These are phyloP conservation scores for Xylophagus ater DNA, from an alignment of 2,888 invertebrate species.

Conservation along the genomic window DNA sequence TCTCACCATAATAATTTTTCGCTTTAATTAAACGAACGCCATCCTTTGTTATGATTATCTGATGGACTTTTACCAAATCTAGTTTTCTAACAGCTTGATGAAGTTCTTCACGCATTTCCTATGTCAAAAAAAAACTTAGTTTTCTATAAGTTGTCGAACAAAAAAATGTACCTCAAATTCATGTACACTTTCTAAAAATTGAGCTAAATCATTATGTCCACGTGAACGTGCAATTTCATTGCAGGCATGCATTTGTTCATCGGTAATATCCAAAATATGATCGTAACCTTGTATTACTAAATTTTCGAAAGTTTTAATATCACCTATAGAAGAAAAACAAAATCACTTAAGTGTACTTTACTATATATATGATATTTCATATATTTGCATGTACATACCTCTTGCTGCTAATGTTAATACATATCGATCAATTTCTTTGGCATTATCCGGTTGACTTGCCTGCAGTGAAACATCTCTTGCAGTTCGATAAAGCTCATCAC, in stretches of 20 bases:
- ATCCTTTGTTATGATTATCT: slow-evolving; percentile 39
- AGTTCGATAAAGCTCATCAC: slow-evolving; percentile 79
- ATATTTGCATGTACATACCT: slow-evolving; percentile 42
- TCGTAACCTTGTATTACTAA: slow-evolving; percentile 71
- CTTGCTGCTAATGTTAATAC: slow-evolving; percentile 65
- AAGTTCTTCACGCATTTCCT: slow-evolving; percentile 68
- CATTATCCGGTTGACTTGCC: slow-evolving; percentile 66
- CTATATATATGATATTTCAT: background rate
- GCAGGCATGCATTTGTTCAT: slow-evolving; percentile 58
- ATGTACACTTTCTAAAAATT: slow-evolving; percentile 59
- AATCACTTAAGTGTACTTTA: background rate
- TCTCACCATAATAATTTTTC: slow-evolving; percentile 38
- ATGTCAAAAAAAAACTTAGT: too few relatives aligned
- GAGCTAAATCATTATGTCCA: slow-evolving; percentile 53
- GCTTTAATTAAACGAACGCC: slow-evolving; percentile 32
- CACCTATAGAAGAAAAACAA: slow-evolving; percentile 39
- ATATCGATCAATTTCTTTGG: slow-evolving; percentile 69
- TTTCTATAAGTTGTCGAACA: too few relatives aligned
- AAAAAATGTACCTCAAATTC: slow-evolving; percentile 67
- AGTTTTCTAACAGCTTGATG: slow-evolving; percentile 61
- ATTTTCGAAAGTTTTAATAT: slow-evolving; percentile 49
- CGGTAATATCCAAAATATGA: slow-evolving; percentile 68
- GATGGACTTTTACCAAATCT: slow-evolving; percentile 48
- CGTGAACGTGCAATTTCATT: slow-evolving; percentile 57
- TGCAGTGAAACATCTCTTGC: slow-evolving; percentile 76